Conservation (phyloP, 2,888 invertebrate genomes). For the Lycaena phlaeas region DNA sequence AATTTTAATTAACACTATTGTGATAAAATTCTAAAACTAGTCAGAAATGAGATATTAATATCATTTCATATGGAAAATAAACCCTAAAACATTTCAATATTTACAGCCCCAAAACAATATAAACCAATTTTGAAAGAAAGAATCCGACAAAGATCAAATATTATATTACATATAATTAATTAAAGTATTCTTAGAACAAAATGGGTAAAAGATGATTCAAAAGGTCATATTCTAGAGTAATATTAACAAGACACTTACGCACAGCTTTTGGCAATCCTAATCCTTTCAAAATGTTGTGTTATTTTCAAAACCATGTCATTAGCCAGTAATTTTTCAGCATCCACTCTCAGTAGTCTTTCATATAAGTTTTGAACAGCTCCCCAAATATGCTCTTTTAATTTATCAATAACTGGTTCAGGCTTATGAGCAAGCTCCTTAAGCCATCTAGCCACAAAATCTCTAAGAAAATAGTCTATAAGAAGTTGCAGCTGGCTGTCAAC, state of each 20-base stretch:
- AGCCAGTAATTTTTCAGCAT: constrained; percentile 87
- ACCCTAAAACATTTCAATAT: too few species aligned
- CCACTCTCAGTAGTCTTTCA: constrained; percentile 81
- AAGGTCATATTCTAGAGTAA: too few species aligned
- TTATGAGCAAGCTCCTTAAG: constrained; percentile 79
- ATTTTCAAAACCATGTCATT: constrained; percentile 86
- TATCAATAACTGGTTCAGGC: constrained; percentile 76
- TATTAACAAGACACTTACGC: constrained; percentile 81
- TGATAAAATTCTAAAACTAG: too few species aligned
- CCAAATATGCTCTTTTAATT: constrained; percentile 87
- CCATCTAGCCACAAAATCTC: constrained; percentile 87
- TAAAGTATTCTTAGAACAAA: too few species aligned
- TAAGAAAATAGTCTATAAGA: constrained; percentile 82
- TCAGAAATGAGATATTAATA: too few species aligned
- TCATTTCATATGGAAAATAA: too few species aligned
- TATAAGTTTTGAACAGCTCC: constrained; percentile 81
- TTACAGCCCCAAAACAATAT: too few species aligned
- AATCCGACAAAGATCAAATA: too few species aligned
- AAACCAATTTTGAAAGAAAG: too few species aligned
- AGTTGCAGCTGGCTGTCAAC: constrained; percentile 89
- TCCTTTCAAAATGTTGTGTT: constrained; percentile 88
- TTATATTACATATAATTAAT: too few species aligned
- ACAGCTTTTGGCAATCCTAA: constrained; percentile 81
- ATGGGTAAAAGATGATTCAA: too few species aligned
- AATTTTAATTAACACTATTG: constrained; percentile 4